Evolutionary conservation across 64 coral and sea anemone species (phyloP).

Genomic region (Actinia equina): DNA sequence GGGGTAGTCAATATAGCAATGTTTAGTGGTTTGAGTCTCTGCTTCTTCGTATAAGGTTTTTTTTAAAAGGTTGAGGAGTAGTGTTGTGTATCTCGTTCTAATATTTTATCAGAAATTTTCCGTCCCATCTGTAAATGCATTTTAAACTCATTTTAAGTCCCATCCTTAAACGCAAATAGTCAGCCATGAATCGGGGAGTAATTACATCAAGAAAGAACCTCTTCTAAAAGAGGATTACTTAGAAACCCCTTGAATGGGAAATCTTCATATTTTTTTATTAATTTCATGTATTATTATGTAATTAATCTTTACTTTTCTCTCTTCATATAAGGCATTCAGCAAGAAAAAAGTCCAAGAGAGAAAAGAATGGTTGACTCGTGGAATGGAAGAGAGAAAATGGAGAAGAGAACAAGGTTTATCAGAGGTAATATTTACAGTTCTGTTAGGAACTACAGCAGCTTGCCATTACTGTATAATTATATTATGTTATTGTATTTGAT

Average conservation of each 20-base stretch:
- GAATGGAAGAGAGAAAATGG: slow-evolving; percentile 91
- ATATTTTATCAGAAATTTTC: no score
- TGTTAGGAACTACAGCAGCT: not conserved
- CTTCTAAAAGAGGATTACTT: not conserved
- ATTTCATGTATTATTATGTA: not conserved
- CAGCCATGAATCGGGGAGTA: no score
- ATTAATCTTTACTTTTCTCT: not conserved
- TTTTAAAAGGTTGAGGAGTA: no score
- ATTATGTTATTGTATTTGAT: not conserved
- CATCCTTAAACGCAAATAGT: no score
- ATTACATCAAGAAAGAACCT: no score
- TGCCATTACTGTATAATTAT: not conserved
- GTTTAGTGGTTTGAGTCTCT: no score
- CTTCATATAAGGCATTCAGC: slow-evolving; percentile 78
- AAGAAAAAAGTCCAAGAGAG: slow-evolving; percentile 92
- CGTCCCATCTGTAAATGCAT: no score
- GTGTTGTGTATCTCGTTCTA: no score
- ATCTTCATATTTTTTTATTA: not conserved
- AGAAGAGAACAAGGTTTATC: slow-evolving; percentile 74
- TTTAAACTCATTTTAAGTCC: no score
- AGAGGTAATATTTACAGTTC: slow-evolving; percentile 48
- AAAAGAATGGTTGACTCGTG: slow-evolving; percentile 85
- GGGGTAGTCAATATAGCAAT: no score
- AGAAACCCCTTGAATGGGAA: no score
- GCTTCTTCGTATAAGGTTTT: no score